Base-by-base conservation (phyloP, 2,888 invertebrate genomes). In the Agrochola lychnidis region DNA sequence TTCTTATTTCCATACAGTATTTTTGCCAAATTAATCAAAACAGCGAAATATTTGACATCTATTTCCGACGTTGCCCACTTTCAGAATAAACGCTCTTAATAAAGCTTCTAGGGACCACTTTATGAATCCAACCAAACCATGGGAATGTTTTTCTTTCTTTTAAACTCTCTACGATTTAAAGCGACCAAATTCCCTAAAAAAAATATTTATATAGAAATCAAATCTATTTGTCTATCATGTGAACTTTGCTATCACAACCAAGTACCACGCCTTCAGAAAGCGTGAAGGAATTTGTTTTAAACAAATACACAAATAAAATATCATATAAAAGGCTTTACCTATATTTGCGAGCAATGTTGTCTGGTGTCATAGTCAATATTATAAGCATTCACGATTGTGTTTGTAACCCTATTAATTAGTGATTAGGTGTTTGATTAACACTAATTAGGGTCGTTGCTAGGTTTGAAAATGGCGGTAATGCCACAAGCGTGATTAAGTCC, bases 281-380 rank as follows among this genome's bases (percentile, higher is more conserved):
- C 79, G 84, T 77, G 77, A 73, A 81, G 79, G 85, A 85, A 87
- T 87, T 83, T 82, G 81, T 79, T 81, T 71, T 56, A 81, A 78
- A 83, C 78, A 78, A 83, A 81, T 14, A 81, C 9, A 0, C 30
- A 36, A 53, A 66, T 66, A 53, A 45, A 63, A 72, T 64, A 62
- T 66, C 5, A 56, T 73, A 66, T 69, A 66, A 62, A 72, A 78
- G 79, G 66, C 25, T 51, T 72, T 36, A 36, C 36, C 0, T 70
- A 45, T 71, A 82, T 80, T 80, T 80, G 80, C 62, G 36, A 63
- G 51, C 25, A 14, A 59, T 19, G 48, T 57, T n/a, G 19, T 67
- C 42, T 16, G 59, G 70, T 70, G 56, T 53, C 70, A n/a, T 67
- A 36, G 83, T 83, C 83, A 81, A 81, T 61, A 81, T 63, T 30